These are phyloP conservation scores for Eledone cirrhosa DNA, from an alignment of 2,888 invertebrate species.

Conservation along the genomic window DNA sequence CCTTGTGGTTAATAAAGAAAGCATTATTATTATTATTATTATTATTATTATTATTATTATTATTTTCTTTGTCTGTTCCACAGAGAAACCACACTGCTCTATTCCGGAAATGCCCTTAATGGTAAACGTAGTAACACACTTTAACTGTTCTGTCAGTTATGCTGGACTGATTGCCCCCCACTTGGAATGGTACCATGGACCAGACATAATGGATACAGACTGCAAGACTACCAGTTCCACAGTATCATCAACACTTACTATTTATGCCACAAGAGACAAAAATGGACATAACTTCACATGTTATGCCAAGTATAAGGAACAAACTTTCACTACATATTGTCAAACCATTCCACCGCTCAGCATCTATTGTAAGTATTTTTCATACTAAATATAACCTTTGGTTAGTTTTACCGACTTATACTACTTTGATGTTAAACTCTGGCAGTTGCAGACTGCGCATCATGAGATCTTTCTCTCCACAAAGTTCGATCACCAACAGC, in stretches of 20 bases:
- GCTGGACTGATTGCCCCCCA: constrained; percentile 47
- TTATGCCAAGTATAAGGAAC: constrained; percentile 39
- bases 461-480: too few relatives aligned
- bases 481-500: too few relatives aligned
- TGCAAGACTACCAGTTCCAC: constrained; percentile 30
- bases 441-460: too few relatives aligned
- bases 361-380: constrained; percentile 41
- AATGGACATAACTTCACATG: constrained; percentile 47
- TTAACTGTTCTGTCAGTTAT: constrained; percentile 49
- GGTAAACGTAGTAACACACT: constrained; percentile 22
- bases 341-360: constrained; percentile 41
- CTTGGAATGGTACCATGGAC: constrained; percentile 45
- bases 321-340: constrained; percentile 37
- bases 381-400: too few relatives aligned
- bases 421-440: too few relatives aligned
- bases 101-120: constrained; percentile 20
- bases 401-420: too few relatives aligned
- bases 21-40: too few relatives aligned
- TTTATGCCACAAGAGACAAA: constrained; percentile 38
- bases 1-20: too few relatives aligned
- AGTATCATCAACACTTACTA: constrained; percentile 37
- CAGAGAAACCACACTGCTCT: constrained; percentile 19
- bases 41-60: too few relatives aligned
- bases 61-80: too few relatives aligned
- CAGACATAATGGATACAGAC: constrained; percentile 17